A percentile compares a stretch with the other conserved stretches of the same genome.
Conservation (phyloP, 2,113 vertebrate species). For the Pheucticus melanocephalus region DNA sequence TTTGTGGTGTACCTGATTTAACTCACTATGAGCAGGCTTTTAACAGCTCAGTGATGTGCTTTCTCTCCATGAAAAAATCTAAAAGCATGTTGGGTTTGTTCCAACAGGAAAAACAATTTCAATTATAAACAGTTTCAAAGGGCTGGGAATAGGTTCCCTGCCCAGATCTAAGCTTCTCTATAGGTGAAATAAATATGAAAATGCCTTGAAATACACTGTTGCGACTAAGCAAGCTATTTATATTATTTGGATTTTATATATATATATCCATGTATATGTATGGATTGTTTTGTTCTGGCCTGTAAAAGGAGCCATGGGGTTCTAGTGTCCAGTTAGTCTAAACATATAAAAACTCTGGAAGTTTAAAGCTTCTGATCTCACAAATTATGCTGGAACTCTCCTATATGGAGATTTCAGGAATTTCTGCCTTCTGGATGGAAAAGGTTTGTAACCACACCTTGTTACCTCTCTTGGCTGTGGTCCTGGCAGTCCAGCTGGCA, state of each 20-base stretch:
- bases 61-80: neutral
- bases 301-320: neutral
- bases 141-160: neutral
- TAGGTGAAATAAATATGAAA: neutral
- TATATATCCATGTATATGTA: neutral
- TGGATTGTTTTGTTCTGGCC: neutral
- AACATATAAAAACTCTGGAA: neutral
- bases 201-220: neutral
- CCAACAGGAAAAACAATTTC: neutral
- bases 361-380: neutral
- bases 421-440: neutral
- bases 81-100: neutral
- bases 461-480: neutral
- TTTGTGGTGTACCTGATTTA: neutral
- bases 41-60: neutral
- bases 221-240: neutral
- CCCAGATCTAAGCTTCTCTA: neutral
- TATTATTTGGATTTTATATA: neutral
- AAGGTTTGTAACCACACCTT: neutral
- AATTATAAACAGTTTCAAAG: neutral
- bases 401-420: neutral
- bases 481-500: neutral
- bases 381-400: neutral
- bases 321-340: neutral
- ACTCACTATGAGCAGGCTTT: neutral